Base-by-base conservation (phyloP, 2,797 vertebrate genomes). In the Ispidina picta region DNA sequence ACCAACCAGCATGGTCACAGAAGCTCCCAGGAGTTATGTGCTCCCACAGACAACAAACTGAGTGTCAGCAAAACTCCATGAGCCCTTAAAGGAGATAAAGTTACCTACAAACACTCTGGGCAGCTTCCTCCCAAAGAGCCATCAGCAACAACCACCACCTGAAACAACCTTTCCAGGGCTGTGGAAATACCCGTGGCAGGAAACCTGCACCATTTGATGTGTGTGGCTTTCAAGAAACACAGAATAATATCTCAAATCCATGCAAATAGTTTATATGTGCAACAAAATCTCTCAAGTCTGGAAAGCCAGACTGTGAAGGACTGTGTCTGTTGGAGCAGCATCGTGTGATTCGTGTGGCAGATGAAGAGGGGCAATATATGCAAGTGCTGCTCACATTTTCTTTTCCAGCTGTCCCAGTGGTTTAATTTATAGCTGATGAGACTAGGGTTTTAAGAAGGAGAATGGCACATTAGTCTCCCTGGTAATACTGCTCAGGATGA, bases 1-100 rank as follows among this genome's bases (percentile, higher is more conserved):
- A 52, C 54, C 70, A 25, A 29, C 52, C 1, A 0, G 23, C 13
- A 2, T 0, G 0, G 7, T 14, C 5, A 0, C 19, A 41, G 74
- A 3, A 13, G 39, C 33, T 83, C 58, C 37, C 18, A 5, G 29
- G 29, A 23, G 37, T 76, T 44, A 4, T 0, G 1, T 8, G 18
- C 26, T 28, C 44, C 69, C 3, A 0, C 4, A 49, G 46, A 16
- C 21, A 17, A 19, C 0, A 28, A 44, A 22, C 15, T 7, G 15
- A 28, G 12, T 2, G 6, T 3, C 60, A 12, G 23, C 39, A 46
- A 31, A 65, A 46, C 19, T 41, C 52, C 63, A 2, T 0, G 4
- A 85, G 44, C 55, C 37, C 35, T 22, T 7, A 10, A 18, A 72
- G 59, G 0, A 11, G 51, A 26, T n/a, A 5, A 68, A 63, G 7